phyloP scores from a whole-genome alignment of 1,140 invertebrate species.

The Magallana gigas region DNA sequence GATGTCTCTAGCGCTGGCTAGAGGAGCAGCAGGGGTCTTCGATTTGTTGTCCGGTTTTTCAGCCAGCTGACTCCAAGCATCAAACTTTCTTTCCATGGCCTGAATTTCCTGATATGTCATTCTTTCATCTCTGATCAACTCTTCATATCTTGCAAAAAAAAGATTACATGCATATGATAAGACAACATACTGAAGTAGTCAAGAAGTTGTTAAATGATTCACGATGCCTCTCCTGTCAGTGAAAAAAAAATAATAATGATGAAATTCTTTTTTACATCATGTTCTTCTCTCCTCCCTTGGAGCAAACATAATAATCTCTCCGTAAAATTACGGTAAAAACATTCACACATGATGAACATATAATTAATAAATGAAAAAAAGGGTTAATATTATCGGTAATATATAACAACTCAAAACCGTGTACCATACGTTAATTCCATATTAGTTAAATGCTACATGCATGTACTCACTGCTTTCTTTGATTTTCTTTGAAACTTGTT shows the following conservation, averaged over 20 bases:
- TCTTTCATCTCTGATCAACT: conserved; percentile 74
- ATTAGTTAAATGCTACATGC: not conserved
- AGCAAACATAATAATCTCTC: too few relatives aligned
- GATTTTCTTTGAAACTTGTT: conserved; percentile 76
- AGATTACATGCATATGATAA: not conserved
- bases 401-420: too few relatives aligned
- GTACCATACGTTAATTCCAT: not conserved
- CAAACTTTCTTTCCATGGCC: conserved; percentile 76
- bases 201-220: too few relatives aligned
- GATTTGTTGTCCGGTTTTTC: conserved; percentile 41
- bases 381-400: too few relatives aligned
- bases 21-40: conserved; percentile 29
- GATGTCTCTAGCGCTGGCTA: conserved; percentile 71
- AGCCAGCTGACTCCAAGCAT: conserved; percentile 70
- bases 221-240: too few relatives aligned
- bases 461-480: conserved; percentile 71
- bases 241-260: too few relatives aligned
- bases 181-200: too few relatives aligned
- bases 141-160: conserved; percentile 72
- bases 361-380: too few relatives aligned
- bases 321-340: too few relatives aligned
- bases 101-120: conserved; percentile 72
- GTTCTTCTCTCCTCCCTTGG: too few relatives aligned
- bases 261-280: too few relatives aligned
- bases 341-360: too few relatives aligned